Evolutionary conservation across 2,888 invertebrate genomes (phyloP), one percentile per base, ranked within the genome.

Genomic region (Patella caerulea): DNA sequence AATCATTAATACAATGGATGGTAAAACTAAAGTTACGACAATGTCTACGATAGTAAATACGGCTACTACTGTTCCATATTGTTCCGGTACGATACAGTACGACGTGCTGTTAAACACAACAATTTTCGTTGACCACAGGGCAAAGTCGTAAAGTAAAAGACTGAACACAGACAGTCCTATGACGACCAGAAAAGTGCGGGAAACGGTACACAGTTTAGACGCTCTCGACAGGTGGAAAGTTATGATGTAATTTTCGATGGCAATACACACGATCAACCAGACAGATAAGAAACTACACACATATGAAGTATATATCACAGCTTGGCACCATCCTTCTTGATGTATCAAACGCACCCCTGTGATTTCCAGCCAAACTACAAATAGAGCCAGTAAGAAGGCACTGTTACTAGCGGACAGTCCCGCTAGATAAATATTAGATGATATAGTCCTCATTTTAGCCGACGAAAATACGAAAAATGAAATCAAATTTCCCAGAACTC

Each of bases 201-300:
- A 74, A 3, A 87, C 84, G 2, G 86, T 86, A 72, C 88, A 88
- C 76, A 84, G 82, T 0, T 79, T 77, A 3, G 84, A 82, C 1
- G 87, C 87, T 19, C 82, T 81, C 7, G 85, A 84, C 15, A 86
- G 83, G 73, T 86, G 86, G 73, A 86, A 86, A 24, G 85, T 86
- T 24, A 87, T 86, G 9, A 96, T 94, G 90, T 95, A 96, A 34
- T 97, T 93, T 89, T 97, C 97, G 1, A 96, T 94, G 0, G 96
- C 96, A 89, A 97, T 97, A 0, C 96, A 95, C 11, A 96, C 95
- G 29, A 96, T 95, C 80, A 96, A 93, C 96, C 96, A 97, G 0
- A 95, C 95, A 85, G 86, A 87, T 12, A 89, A 82, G 75, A 88
- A 89, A 74, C 88, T 86, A 80, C 82, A 85, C 74, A 86, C 83